Conservation (phyloP, 92 coral and sea anemone genomes). For the Scolanthus callimorphus region DNA sequence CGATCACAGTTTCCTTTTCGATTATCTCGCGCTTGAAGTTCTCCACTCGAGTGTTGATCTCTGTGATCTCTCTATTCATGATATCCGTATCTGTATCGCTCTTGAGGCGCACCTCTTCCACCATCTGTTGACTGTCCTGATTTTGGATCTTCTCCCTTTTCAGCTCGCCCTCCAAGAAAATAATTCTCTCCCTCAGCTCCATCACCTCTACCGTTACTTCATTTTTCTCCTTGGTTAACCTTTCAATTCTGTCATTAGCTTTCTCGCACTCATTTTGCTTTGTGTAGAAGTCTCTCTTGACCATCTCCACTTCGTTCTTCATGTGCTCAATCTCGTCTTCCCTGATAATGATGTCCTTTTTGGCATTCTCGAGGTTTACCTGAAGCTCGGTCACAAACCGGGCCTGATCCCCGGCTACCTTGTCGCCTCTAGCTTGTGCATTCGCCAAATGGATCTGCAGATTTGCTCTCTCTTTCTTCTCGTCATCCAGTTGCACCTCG, state of each 20-base stretch:
- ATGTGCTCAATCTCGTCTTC: constrained; percentile 84
- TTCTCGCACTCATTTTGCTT: constrained; percentile 78
- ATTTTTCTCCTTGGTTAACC: constrained; percentile 80
- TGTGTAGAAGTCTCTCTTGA: constrained; percentile 69
- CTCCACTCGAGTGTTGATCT: constrained; percentile 68
- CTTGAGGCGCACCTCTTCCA: constrained; percentile 43
- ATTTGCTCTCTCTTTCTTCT: constrained; percentile 48
- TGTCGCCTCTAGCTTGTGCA: constrained; percentile 54
- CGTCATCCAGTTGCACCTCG: constrained; percentile 57
- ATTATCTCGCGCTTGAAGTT: constrained; percentile 67
- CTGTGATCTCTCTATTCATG: constrained; percentile 58
- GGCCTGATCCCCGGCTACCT: constrained; percentile 49
- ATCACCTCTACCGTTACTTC: constrained; percentile 85
- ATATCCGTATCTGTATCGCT: constrained; percentile 63
- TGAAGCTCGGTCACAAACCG: constrained; percentile 73
- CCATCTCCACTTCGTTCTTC: constrained; percentile 67
- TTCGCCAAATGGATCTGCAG: constrained; percentile 65
- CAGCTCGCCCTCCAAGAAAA: constrained; percentile 69
- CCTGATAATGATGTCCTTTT: constrained; percentile 67
- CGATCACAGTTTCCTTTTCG: constrained; percentile 79
- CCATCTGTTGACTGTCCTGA: constrained; percentile 41
- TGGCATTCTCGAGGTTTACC: constrained; percentile 65
- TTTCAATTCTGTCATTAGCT: constrained; percentile 66
- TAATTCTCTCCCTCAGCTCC: constrained; percentile 74
- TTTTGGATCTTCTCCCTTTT: constrained; percentile 59